Conservation (phyloP, 2,113 vertebrate genomes). For the Chlamydotis undulata region DNA sequence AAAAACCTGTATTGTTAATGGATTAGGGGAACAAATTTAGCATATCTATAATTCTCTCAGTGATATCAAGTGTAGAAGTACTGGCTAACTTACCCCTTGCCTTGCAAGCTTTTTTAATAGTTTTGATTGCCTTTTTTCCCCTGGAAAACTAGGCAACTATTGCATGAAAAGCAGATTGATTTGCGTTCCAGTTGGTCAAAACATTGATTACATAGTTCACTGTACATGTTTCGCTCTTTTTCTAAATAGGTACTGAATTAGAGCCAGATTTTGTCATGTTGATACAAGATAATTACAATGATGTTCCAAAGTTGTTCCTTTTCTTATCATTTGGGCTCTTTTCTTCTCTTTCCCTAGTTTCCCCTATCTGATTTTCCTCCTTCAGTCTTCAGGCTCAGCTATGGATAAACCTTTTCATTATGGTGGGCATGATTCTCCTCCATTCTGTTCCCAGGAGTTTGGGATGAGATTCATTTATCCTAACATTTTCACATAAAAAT, state of each 20-base stretch:
- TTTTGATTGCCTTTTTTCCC: neutral
- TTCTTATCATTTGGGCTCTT: neutral
- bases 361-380: neutral
- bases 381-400: neutral
- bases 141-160: neutral
- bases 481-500: conserved; percentile 52
- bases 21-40: conserved; percentile 4
- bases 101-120: neutral
- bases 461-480: conserved; percentile 19
- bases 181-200: neutral
- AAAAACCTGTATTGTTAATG: neutral
- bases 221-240: neutral
- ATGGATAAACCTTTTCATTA: neutral
- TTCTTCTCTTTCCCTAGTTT: neutral
- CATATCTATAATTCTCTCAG: neutral
- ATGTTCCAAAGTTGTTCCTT: neutral
- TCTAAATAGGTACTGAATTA: conserved; percentile 22
- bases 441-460: neutral
- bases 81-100: neutral
- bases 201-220: neutral
- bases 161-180: neutral
- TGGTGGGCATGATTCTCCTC: neutral
- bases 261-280: neutral
- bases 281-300: neutral
- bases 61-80: neutral